A percentile compares a stretch with the other conserved stretches of the same genome.
Evolutionary conservation across 2,888 invertebrate species (phyloP).

Genomic region (Himalopsyche japonica): DNA sequence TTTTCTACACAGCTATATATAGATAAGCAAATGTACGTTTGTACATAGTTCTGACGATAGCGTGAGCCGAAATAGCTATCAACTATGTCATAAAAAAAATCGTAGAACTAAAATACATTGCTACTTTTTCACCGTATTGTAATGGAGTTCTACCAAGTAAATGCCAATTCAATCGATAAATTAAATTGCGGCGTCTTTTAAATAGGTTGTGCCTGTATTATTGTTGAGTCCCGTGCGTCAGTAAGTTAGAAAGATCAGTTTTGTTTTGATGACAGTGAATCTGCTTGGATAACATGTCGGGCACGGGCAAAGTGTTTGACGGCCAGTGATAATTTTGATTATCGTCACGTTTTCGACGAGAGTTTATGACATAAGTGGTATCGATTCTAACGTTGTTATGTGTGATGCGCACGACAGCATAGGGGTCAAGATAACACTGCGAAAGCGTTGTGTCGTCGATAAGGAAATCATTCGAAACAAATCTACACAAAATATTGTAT

Average conservation of each 20-base stretch:
- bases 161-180: too few relatives aligned
- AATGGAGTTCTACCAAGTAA: too few relatives aligned
- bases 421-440: background rate
- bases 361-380: background rate
- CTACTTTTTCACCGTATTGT: too few relatives aligned
- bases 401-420: background rate
- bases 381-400: background rate
- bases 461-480: background rate
- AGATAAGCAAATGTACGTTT: too few relatives aligned
- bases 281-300: background rate
- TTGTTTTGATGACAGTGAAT: background rate
- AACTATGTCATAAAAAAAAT: too few relatives aligned
- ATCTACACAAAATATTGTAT: too few relatives aligned
- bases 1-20: too few relatives aligned
- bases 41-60: too few relatives aligned
- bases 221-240: background rate
- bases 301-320: background rate
- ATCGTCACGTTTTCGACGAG: background rate
- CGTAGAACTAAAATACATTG: too few relatives aligned
- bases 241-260: background rate
- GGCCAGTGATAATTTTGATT: background rate
- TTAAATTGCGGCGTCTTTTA: too few relatives aligned
- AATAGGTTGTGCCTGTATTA: background rate
- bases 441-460: background rate
- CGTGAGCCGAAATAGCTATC: too few relatives aligned